Conservation (phyloP, 1,140 invertebrate species). For the Rhopalosiphum maidis region DNA sequence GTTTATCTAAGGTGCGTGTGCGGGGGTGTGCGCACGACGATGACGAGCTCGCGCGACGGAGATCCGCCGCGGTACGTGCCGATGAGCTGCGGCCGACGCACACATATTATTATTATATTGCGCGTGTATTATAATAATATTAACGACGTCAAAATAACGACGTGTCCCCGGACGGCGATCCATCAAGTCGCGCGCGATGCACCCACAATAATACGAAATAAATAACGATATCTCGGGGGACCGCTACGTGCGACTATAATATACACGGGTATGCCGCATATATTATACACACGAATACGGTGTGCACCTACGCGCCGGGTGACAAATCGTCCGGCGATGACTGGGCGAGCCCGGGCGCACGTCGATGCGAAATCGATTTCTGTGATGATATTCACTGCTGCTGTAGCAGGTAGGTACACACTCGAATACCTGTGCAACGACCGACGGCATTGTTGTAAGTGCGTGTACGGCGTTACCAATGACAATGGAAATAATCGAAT, state of each 20-base stretch:
- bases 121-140: neutral
- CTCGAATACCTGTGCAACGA: neutral
- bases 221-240: neutral
- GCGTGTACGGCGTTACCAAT: neutral
- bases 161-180: constrained; percentile 13
- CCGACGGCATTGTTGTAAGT: neutral
- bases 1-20: too few species aligned
- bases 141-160: neutral
- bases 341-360: constrained; percentile 5
- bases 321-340: constrained; percentile 42
- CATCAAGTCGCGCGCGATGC: neutral
- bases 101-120: neutral
- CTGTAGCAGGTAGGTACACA: neutral
- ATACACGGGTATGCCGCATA: neutral
- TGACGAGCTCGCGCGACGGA: neutral
- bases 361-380: neutral
- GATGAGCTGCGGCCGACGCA: neutral
- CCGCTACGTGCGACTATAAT: neutral
- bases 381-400: neutral
- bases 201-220: too few species aligned
- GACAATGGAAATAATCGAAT: neutral
- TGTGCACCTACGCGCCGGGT: neutral
- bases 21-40: neutral
- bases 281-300: too few species aligned
- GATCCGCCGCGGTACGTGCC: neutral